Base-by-base conservation (phyloP, 1,140 invertebrate species). In the Microvelia longipes region DNA sequence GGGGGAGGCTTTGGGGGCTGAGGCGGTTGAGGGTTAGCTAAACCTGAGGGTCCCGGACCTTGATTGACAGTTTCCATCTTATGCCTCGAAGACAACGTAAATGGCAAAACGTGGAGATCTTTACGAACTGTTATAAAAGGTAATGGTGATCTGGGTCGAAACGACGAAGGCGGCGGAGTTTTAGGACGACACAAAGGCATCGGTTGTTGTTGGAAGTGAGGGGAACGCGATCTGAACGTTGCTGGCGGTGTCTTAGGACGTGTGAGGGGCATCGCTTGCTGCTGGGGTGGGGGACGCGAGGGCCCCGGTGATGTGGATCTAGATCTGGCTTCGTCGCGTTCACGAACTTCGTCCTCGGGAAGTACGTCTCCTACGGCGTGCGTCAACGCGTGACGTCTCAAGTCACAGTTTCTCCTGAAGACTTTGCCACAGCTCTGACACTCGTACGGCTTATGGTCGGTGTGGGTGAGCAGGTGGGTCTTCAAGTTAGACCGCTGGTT, bases 401-500 rank as follows among this genome's bases (percentile, higher is more conserved):
- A 81, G 77, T 94, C 91, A 78, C 92, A 94, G 77, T 93, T 92
- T 68, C 90, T 83, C 63, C 90, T 83, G 76, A 93, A 93, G 0
- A 92, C 90, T 76, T 93, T 94, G 29, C 90, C 90, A 76, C 94
- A 97, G 0, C 88, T 88, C 69, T 88, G 89, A 76, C 94, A 97
- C 76, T 95, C 90, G 81, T 95, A 96, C 0, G 93, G 93, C 77
- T 96, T 96, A 80, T 94, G 91, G 75, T 95, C 93, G 11, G 93
- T 96, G 79, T 96, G 94, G 0, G 93, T 96, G 24, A 96, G 83
- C n/a, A 95, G 82, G 80, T 97, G 94, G 0, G 93, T 96, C 78
- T 95, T 94, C 62, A 96, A 82, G 78, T 96, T 95, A 60, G 91
- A 93, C 25, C 93, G 87, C 77, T 96, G 92, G 77, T 94, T 94